Conservation (phyloP, 2,113 vertebrate genomes). For the Sceloporus tristichus region DNA sequence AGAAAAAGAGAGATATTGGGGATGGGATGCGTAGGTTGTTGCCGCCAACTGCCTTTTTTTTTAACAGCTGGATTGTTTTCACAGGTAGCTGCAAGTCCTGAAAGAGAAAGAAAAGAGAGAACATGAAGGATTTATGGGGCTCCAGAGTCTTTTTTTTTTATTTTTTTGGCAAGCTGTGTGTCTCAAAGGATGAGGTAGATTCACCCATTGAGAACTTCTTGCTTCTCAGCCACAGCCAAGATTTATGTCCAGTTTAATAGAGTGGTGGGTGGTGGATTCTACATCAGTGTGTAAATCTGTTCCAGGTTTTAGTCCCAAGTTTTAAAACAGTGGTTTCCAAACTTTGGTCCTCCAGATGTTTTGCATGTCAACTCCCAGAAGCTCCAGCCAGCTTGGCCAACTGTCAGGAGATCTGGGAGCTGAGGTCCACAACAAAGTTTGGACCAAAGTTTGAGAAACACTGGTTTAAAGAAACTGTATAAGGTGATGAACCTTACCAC, state of each 20-base stretch:
- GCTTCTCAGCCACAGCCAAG: not conserved
- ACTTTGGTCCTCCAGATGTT: no score
- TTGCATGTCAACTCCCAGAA: no score
- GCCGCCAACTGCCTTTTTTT: constrained; percentile 48
- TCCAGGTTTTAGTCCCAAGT: no score
- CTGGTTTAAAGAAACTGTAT: no score
- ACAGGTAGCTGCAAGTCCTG: constrained; percentile 69
- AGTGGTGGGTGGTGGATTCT: no score
- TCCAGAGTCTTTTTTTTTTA: not conserved
- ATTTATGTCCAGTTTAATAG: not conserved
- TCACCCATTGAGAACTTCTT: not conserved
- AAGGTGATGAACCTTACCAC: no score
- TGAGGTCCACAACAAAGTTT: no score
- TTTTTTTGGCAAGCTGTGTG: not conserved
- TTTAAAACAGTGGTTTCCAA: no score
- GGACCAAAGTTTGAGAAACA: no score
- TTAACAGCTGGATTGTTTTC: constrained; percentile 51
- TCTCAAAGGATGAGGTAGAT: not conserved
- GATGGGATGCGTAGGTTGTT: constrained; percentile 29
- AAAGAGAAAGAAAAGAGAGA: constrained; percentile 34
- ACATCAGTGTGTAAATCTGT: no score
- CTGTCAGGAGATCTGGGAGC: no score
- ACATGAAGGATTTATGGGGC: not conserved
- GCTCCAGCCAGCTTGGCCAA: no score
- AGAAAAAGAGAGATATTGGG: constrained; percentile 40